phyloP scores from a whole-genome alignment of 2,797 vertebrate species.

The Halcyon leucocephala region DNA sequence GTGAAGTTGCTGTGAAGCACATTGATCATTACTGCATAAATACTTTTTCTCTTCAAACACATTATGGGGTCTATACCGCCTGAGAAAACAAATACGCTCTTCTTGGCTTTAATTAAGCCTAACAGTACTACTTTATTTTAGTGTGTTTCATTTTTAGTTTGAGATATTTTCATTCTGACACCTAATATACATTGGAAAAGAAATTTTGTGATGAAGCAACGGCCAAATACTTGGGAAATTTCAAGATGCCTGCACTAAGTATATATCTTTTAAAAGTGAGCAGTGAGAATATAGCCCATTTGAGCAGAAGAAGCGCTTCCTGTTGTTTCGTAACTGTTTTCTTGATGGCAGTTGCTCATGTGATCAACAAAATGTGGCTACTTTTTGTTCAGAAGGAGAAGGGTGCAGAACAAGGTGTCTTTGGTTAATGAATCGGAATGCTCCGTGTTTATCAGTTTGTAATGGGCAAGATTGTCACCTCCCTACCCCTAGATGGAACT shows the following conservation, averaged over 20 bases:
- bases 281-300: not conserved
- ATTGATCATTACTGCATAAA: not conserved
- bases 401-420: not conserved
- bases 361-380: not conserved
- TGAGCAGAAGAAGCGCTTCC: not conserved
- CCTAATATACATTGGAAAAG: not conserved
- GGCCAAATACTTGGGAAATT: not conserved
- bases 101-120: not conserved
- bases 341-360: not conserved
- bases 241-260: not conserved
- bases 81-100: not conserved
- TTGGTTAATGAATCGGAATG: constrained; percentile 15
- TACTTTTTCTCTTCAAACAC: not conserved
- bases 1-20: not conserved
- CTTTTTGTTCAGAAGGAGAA: not conserved
- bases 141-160: not conserved
- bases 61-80: not conserved
- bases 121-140: not conserved
- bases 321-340: not conserved
- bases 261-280: not conserved
- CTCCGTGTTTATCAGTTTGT: constrained; percentile 32
- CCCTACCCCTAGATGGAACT: not conserved
- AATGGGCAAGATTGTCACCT: not conserved
- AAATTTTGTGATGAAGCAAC: not conserved
- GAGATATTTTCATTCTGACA: not conserved